Conservation (phyloP, 1,140 invertebrate species). For the Saxidomus purpurata region DNA sequence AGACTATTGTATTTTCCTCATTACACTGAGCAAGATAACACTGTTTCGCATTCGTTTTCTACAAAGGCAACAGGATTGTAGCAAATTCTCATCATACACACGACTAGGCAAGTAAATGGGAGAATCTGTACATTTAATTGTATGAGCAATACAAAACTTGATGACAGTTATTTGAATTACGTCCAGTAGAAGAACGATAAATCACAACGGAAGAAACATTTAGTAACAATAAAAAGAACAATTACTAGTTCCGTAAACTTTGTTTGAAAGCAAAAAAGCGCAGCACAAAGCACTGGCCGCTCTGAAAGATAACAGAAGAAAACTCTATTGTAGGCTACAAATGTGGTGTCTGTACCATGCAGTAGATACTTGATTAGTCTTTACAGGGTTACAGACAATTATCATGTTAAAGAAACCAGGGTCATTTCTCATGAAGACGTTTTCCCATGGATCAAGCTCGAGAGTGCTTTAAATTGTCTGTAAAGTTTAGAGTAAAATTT, state of each 20-base stretch:
- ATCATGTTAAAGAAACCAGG: too few species aligned
- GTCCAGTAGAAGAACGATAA: slow-evolving; percentile 22
- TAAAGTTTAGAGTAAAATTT: too few species aligned
- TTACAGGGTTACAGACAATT: too few species aligned
- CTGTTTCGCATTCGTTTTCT: background rate
- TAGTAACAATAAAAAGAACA: slow-evolving; percentile 15
- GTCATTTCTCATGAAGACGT: too few species aligned
- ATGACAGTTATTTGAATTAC: slow-evolving; percentile 38
- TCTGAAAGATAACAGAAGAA: too few species aligned
- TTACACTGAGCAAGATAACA: background rate
- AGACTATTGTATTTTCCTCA: background rate
- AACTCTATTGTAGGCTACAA: too few species aligned
- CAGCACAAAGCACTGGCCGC: background rate
- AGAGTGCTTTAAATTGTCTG: too few species aligned
- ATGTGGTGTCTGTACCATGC: too few species aligned
- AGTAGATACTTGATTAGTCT: too few species aligned
- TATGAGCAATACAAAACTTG: background rate
- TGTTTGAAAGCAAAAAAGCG: background rate
- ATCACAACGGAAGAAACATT: background rate
- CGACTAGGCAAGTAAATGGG: background rate
- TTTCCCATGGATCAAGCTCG: too few species aligned
- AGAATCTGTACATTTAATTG: background rate
- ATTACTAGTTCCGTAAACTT: background rate
- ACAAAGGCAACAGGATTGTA: background rate
- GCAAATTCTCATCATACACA: background rate